These are phyloP conservation scores for Ceyx melanurus DNA, from an alignment of 2,113 vertebrate genomes.

Conservation along the genomic window DNA sequence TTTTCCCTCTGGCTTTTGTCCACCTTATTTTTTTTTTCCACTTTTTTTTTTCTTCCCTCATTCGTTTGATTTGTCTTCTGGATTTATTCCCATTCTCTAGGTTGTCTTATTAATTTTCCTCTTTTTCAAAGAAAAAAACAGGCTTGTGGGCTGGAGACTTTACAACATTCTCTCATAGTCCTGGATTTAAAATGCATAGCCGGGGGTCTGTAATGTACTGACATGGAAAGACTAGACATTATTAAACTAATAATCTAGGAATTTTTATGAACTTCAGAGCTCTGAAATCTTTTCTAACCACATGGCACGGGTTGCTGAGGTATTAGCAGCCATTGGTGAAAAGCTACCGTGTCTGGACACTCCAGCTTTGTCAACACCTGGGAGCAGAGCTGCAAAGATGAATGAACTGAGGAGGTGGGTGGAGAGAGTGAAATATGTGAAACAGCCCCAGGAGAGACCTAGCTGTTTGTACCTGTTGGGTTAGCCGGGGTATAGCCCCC, in stretches of 20 bases:
- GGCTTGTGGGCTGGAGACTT: slow-evolving; percentile 36
- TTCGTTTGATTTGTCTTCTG: slow-evolving; percentile 27
- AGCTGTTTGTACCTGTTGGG: background rate
- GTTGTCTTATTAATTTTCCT: slow-evolving; percentile 52
- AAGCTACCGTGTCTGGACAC: background rate
- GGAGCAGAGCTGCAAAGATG: background rate
- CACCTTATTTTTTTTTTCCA: background rate
- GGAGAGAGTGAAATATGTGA: background rate
- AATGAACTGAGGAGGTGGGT: background rate
- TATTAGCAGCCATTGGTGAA: background rate
- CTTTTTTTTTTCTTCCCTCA: background rate
- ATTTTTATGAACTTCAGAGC: slow-evolving; percentile 50
- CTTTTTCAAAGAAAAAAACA: background rate
- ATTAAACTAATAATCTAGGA: slow-evolving; percentile 40
- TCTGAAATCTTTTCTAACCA: slow-evolving; percentile 8
- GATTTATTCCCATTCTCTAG: slow-evolving; percentile 32
- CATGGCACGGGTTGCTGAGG: background rate
- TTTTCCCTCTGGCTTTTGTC: slow-evolving; percentile 23
- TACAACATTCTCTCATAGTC: slow-evolving; percentile 23
- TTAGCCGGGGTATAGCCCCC: background rate
- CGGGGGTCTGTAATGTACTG: slow-evolving; percentile 5
- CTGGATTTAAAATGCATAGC: slow-evolving; percentile 1
- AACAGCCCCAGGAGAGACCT: background rate
- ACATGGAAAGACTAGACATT: slow-evolving; percentile 11
- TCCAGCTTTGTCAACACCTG: background rate